These are phyloP conservation scores for Diplogasteroides magnus DNA, from an alignment of 1,140 invertebrate genomes.

Conservation along the genomic window DNA sequence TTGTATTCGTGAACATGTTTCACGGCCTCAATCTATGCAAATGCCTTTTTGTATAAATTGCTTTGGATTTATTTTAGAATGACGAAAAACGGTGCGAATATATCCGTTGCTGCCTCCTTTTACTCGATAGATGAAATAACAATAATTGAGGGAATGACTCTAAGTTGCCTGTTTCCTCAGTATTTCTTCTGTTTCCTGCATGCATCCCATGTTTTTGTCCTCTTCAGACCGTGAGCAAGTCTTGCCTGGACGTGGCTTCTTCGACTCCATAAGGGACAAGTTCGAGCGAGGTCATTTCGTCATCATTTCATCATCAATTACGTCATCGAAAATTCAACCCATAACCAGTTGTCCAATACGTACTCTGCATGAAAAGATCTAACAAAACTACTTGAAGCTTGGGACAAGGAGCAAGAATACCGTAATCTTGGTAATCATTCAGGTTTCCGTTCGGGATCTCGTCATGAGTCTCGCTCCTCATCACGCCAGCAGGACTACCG, in stretches of 20 bases:
- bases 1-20: background rate
- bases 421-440: background rate
- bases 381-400: too few relatives aligned
- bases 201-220: background rate
- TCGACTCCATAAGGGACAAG: conserved; percentile 24
- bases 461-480: conserved; percentile 13
- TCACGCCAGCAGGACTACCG: background rate
- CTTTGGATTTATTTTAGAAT: background rate
- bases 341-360: background rate
- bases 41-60: background rate
- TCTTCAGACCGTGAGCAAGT: conserved; percentile 14
- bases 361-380: background rate
- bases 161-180: too few relatives aligned
- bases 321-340: background rate
- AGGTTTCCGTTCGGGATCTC: conserved; percentile 24
- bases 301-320: background rate
- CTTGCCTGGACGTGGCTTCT: conserved; percentile 18
- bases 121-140: too few relatives aligned
- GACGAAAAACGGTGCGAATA: too few relatives aligned
- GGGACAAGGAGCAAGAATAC: too few relatives aligned
- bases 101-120: too few relatives aligned
- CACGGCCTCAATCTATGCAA: background rate
- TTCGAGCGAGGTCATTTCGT: conserved; percentile 29
- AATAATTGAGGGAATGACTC: too few relatives aligned
- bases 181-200: too few relatives aligned